These are phyloP conservation scores for Ceratotherium simum DNA, from an alignment of 2,113 vertebrate genomes.

Conservation along the genomic window DNA sequence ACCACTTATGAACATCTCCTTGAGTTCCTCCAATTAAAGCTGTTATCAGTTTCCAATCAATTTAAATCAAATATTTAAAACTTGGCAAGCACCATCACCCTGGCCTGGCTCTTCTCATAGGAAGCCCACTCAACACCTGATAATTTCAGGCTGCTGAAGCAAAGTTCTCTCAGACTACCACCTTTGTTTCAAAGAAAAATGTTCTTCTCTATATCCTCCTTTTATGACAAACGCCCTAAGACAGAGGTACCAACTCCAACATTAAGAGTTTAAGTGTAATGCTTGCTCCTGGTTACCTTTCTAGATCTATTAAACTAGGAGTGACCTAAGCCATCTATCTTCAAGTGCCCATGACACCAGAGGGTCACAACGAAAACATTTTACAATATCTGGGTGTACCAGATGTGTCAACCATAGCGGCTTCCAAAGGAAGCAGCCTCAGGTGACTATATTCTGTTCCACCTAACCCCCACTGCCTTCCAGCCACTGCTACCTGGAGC, in stretches of 20 bases:
- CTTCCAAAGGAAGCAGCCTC: neutral
- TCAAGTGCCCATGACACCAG: neutral
- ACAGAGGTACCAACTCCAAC: neutral
- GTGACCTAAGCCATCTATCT: neutral
- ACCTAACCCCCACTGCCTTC: neutral
- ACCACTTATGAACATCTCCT: neutral
- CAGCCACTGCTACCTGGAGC: no score
- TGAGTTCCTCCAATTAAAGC: slow-evolving; percentile 33
- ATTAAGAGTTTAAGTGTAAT: neutral
- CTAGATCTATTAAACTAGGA: neutral
- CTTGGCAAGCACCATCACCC: neutral
- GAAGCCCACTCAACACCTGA: neutral
- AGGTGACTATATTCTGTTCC: neutral
- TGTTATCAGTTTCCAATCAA: slow-evolving; percentile 39
- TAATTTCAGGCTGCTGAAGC: neutral
- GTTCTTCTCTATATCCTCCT: neutral
- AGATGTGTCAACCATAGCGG: neutral
- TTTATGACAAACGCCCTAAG: neutral
- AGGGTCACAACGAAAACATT: neutral
- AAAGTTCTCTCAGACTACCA: neutral
- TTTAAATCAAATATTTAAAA: slow-evolving; percentile 62
- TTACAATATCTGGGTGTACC: neutral
- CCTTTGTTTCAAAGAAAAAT: neutral
- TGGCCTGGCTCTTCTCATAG: neutral
- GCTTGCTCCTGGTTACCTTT: neutral